phyloP scores from a whole-genome alignment of 2,888 invertebrate genomes.

The Coronaproctus castanopsis region DNA sequence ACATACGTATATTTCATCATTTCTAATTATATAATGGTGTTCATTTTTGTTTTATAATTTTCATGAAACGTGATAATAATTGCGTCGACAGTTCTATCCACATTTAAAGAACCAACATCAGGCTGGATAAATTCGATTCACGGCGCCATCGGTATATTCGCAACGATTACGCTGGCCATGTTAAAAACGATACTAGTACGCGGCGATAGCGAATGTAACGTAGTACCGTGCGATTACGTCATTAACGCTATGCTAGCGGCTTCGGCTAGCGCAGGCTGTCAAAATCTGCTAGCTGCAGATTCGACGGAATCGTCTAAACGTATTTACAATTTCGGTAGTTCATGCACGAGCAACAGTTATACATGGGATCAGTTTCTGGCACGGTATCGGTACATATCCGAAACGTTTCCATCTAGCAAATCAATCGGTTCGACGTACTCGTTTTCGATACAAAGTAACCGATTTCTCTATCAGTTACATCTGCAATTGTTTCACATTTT shows the following conservation, averaged over 20 bases:
- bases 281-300: too few species aligned
- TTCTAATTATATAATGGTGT: too few species aligned
- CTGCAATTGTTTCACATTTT: background rate
- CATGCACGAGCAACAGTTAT: background rate
- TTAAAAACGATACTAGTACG: constrained; percentile 32
- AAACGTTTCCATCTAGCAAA: background rate
- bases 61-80: too few species aligned
- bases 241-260: background rate
- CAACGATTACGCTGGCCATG: constrained; percentile 36
- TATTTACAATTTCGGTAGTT: background rate
- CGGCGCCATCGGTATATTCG: constrained; percentile 37
- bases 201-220: background rate
- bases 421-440: background rate
- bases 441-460: background rate
- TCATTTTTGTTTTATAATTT: too few species aligned
- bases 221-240: background rate
- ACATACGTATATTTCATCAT: too few species aligned
- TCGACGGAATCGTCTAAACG: background rate
- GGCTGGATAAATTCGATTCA: constrained; percentile 54
- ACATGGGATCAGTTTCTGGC: background rate
- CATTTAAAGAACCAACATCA: constrained; percentile 28
- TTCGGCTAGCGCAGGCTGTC: background rate
- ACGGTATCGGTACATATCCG: background rate
- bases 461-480: background rate
- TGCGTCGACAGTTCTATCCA: too few species aligned